Conservation (phyloP, 23 tunicate genomes). For the Halocynthia aurantium region DNA sequence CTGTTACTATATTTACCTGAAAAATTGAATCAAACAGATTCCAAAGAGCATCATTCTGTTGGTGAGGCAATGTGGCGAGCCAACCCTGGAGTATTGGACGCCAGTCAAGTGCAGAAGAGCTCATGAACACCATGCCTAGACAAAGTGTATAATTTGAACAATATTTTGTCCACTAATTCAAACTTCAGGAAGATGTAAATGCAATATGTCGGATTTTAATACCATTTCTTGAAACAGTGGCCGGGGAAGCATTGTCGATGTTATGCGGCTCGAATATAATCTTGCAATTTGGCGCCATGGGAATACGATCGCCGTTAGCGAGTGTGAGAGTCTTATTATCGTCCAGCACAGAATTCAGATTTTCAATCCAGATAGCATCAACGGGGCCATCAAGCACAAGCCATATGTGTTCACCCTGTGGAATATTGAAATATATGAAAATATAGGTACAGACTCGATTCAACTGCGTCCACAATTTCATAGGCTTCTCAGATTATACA, state of each 20-base stretch:
- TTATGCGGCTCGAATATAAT: conserved; percentile 98
- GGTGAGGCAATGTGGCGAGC: conserved; percentile 76
- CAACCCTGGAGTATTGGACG: conserved; percentile 94
- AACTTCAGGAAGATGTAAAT: no score
- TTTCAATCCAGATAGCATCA: conserved; percentile 99
- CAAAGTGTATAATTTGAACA: no score
- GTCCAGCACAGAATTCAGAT: conserved; percentile 95
- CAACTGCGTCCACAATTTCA: no score
- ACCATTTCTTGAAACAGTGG: conserved; percentile 99
- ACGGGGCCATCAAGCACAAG: conserved; percentile 98
- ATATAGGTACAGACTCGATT: no score
- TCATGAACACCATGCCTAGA: conserved; percentile 99
- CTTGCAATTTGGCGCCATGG: conserved; percentile 99
- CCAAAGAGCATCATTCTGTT: conserved; percentile 66
- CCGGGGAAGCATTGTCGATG: conserved; percentile 99
- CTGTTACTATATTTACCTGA: conserved; percentile 33
- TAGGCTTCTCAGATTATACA: no score
- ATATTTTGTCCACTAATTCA: no score
- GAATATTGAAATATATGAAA: neutral
- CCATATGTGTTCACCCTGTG: conserved; percentile 98
- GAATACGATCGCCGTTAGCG: conserved; percentile 99
- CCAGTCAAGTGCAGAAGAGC: conserved; percentile 97
- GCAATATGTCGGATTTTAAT: neutral
- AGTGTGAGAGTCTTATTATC: conserved; percentile 98
- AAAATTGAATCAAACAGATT: conserved; percentile 70